A percentile compares a stretch with the other conserved stretches of the same genome.
Conservation (phyloP, 2,797 vertebrate species). For the Falco concolor region DNA sequence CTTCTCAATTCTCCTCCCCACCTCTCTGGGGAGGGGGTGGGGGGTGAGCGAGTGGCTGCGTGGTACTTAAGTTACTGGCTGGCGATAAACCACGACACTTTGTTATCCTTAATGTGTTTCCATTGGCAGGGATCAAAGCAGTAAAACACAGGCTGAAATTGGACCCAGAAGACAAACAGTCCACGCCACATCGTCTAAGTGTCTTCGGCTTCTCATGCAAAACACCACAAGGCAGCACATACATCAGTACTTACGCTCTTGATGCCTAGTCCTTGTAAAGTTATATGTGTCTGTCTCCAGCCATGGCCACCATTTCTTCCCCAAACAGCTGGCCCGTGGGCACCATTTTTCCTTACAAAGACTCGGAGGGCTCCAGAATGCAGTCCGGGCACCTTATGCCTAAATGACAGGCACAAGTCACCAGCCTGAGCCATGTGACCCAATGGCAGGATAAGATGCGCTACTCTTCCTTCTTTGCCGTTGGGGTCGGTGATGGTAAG, state of each 20-base stretch:
- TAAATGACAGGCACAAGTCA: constrained; percentile 89
- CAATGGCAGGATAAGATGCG: constrained; percentile 85
- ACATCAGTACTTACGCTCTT: constrained; percentile 84
- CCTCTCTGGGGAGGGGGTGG: too few relatives aligned
- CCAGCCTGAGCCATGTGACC: constrained; percentile 74
- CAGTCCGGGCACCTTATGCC: constrained; percentile 85
- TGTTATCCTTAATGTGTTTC: background rate
- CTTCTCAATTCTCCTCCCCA: too few relatives aligned
- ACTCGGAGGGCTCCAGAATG: constrained; percentile 88
- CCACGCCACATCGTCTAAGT: background rate
- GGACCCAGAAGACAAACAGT: background rate
- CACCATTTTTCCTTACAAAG: constrained; percentile 83
- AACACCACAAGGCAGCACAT: background rate
- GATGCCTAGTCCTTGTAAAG: constrained; percentile 82
- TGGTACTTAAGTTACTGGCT: too few relatives aligned
- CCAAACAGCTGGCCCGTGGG: constrained; percentile 88
- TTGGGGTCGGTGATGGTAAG: constrained; percentile 84
- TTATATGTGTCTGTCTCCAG: constrained; percentile 92
- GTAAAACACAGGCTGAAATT: background rate
- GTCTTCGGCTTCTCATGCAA: background rate
- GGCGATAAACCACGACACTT: too few relatives aligned
- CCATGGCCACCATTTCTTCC: constrained; percentile 87
- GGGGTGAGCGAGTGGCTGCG: too few relatives aligned
- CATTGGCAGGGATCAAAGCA: background rate
- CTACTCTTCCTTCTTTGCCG: constrained; percentile 80